Conservation (phyloP, 2,888 invertebrate genomes). For the Leptarthrus brevirostris region DNA sequence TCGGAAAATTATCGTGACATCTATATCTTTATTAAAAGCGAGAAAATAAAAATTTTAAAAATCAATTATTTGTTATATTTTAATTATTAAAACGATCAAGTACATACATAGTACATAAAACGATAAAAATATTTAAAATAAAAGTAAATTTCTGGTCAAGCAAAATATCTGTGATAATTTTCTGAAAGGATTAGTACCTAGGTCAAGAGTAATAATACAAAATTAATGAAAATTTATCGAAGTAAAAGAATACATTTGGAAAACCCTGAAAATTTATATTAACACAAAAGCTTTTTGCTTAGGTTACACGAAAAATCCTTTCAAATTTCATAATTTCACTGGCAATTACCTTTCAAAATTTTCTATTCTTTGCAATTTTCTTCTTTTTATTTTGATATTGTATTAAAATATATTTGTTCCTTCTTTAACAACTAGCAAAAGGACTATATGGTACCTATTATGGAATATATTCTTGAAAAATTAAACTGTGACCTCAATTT, state of each 20-base stretch:
- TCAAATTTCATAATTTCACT: constrained; percentile 1
- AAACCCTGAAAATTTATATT: neutral
- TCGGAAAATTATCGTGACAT: constrained; percentile 48
- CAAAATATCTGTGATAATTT: constrained; percentile 55
- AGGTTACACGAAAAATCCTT: constrained; percentile 20
- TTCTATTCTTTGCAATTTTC: neutral
- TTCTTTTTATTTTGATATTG: neutral
- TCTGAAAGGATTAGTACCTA: constrained; percentile 52
- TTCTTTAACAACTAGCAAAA: too few species aligned
- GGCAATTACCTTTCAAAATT: neutral
- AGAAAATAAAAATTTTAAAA: neutral
- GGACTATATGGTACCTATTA: too few species aligned
- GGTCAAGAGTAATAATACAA: constrained; percentile 40
- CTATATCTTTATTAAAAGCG: constrained; percentile 3
- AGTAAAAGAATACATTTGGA: constrained; percentile 18
- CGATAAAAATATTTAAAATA: constrained; percentile 17
- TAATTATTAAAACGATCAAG: neutral
- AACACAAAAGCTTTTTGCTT: constrained; percentile 3
- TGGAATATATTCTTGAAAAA: too few species aligned
- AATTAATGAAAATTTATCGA: constrained; percentile 21
- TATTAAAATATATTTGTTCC: too few species aligned
- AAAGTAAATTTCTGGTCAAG: constrained; percentile 48
- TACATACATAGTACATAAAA: constrained; percentile 37
- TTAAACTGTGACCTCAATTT: too few species aligned
- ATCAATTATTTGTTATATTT: constrained; percentile 22